A percentile compares a stretch with the other conserved stretches of the same genome.
Evolutionary conservation across 1,140 invertebrate genomes (phyloP).

Genomic region (Caenorhabditis elegans): WBcel235 BX284602.5:14679501-14680000

Average conservation of each 20-base stretch:
- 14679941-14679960: conserved; percentile 62
- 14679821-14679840: too few relatives aligned
- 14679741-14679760: conserved; percentile 64
- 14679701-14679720: conserved; percentile 48
- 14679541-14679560: conserved; percentile 61
- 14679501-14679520: too few relatives aligned
- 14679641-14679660: conserved; percentile 55
- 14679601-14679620: conserved; percentile 63
- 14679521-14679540: conserved; percentile 57
- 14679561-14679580: conserved; percentile 59
- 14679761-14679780: conserved; percentile 64
- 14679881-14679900: background rate
- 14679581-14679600: conserved; percentile 55
- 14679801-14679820: background rate
- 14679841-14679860: too few relatives aligned
- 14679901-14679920: background rate
- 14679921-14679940: conserved; percentile 51
- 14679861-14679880: too few relatives aligned
- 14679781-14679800: conserved; percentile 56
- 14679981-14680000: conserved; percentile 63
- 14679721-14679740: conserved; percentile 62
- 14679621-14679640: conserved; percentile 63
- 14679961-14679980: conserved; percentile 61
- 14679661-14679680: conserved; percentile 40
- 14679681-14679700: conserved; percentile 49